Conservation (phyloP, 2,888 invertebrate species). For the Esperia sulphurella region DNA sequence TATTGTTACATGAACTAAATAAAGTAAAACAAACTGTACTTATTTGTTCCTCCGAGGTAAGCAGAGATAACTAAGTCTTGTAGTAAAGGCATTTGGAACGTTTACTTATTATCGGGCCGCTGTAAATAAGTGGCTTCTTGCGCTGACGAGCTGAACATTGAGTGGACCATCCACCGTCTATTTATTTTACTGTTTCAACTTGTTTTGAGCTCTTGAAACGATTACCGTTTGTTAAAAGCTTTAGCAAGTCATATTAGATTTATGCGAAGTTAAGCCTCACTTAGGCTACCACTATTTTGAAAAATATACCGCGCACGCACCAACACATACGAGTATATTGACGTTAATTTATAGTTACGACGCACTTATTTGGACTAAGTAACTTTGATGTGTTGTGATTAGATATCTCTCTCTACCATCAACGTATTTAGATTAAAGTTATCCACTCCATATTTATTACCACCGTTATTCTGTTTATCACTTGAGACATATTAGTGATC, state of each 20-base stretch:
- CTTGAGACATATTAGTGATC: not conserved
- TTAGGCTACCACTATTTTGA: not conserved
- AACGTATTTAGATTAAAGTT: constrained; percentile 3
- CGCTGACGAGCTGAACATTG: constrained; percentile 13
- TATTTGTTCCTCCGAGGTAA: constrained; percentile 55
- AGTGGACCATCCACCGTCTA: constrained; percentile 14
- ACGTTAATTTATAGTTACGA: constrained; percentile 5
- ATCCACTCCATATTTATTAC: constrained; percentile 1
- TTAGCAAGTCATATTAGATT: constrained; percentile 9
- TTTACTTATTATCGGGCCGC: constrained; percentile 20
- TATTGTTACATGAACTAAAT: constrained; percentile 61
- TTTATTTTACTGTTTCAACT: constrained; percentile 34
- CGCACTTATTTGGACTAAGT: not conserved
- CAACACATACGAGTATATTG: not conserved
- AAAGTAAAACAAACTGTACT: constrained; percentile 47
- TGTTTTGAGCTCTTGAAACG: constrained; percentile 25
- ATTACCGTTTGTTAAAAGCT: constrained; percentile 22
- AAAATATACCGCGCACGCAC: not conserved
- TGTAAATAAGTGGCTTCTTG: constrained; percentile 18
- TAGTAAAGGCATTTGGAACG: constrained; percentile 16
- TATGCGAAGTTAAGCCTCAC: constrained; percentile 1
- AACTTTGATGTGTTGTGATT: constrained; percentile 8
- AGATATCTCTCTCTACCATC: constrained; percentile 1
- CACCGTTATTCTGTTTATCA: not conserved
- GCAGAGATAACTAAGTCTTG: constrained; percentile 35